phyloP scores from a whole-genome alignment of 2,888 invertebrate species.

The Andrena bucephala region DNA sequence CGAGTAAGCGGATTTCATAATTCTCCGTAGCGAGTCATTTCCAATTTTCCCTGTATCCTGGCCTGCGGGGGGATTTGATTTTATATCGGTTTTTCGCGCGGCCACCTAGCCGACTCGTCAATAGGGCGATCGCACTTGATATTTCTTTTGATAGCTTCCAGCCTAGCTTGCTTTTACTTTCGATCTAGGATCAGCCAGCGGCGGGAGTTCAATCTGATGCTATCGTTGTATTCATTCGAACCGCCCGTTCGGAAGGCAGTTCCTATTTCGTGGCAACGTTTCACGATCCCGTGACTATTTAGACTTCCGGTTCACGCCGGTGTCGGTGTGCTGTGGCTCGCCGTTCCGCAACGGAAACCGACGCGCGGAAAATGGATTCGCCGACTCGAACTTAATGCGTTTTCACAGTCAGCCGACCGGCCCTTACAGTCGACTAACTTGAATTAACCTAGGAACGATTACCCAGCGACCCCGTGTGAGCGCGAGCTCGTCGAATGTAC shows the following conservation, averaged over 20 bases:
- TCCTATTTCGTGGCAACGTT: neutral
- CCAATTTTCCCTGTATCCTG: neutral
- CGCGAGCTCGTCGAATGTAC: conserved; percentile 9
- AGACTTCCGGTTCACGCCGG: conserved; percentile 22
- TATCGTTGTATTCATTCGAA: neutral
- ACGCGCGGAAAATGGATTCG: conserved; percentile 63
- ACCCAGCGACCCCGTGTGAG: conserved; percentile 20
- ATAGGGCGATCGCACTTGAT: neutral
- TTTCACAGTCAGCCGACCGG: conserved; percentile 66
- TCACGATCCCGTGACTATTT: conserved; percentile 7
- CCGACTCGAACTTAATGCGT: conserved; percentile 70
- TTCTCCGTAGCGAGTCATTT: neutral
- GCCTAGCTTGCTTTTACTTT: too few relatives aligned
- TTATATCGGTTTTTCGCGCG: neutral
- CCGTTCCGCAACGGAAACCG: conserved; percentile 43
- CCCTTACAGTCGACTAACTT: conserved; percentile 66
- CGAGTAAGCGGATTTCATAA: conserved; percentile 17
- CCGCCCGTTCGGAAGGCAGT: neutral
- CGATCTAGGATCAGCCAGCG: too few relatives aligned
- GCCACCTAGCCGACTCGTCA: neutral
- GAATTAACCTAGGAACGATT: conserved; percentile 67
- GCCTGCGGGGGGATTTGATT: neutral
- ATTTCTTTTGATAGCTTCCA: neutral
- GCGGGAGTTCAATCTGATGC: too few relatives aligned
- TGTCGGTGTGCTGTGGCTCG: conserved; percentile 31